Percentiles rank a stretch among this genome's conserved stretches.
These are phyloP conservation scores for Drosophila fuyamai DNA, from an alignment of 1,140 invertebrate genomes.

Conservation along the genomic window DNA sequence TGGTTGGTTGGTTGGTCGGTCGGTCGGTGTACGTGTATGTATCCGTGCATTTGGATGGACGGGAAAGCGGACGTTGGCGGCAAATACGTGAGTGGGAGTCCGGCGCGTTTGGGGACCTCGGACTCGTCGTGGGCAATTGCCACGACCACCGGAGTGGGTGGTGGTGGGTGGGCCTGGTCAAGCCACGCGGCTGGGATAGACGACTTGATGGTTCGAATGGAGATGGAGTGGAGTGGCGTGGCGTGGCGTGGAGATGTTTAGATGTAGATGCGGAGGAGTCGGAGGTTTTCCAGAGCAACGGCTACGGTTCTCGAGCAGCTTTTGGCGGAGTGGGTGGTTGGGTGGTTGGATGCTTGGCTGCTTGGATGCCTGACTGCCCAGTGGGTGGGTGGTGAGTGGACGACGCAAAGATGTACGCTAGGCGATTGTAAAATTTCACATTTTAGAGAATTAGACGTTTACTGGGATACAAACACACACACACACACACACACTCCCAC, in stretches of 20 bases:
- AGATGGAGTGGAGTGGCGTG: slow-evolving; percentile 37
- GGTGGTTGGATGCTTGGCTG: slow-evolving; percentile 5
- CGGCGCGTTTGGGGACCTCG: slow-evolving; percentile 77
- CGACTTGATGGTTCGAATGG: slow-evolving; percentile 72
- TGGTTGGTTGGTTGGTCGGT: slow-evolving; percentile 8
- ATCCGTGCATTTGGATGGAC: slow-evolving; percentile 55
- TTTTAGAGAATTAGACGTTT: slow-evolving; percentile 83
- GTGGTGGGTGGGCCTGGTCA: slow-evolving; percentile 62
- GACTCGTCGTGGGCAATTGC: slow-evolving; percentile 79
- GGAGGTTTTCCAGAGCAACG: slow-evolving; percentile 62
- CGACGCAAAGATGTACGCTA: slow-evolving; percentile 79
- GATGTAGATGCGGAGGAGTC: slow-evolving; percentile 11
- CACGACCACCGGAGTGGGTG: slow-evolving; percentile 57
- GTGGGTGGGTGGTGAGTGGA: slow-evolving; percentile 53
- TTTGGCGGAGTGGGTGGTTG: slow-evolving; percentile 12
- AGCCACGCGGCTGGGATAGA: slow-evolving; percentile 80
- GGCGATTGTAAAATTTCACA: slow-evolving; percentile 83
- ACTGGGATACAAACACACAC: slow-evolving; percentile 68
- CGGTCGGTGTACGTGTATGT: slow-evolving; percentile 19
- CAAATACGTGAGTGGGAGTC: slow-evolving; percentile 82
- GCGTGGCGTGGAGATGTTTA: slow-evolving; percentile 30
- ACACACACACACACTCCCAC: slow-evolving; percentile 9
- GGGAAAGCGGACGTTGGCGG: slow-evolving; percentile 72
- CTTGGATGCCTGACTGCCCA: slow-evolving; percentile 17
- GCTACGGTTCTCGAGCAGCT: slow-evolving; percentile 70